Evolutionary conservation across 2,797 vertebrate genomes (phyloP), one percentile per base, ranked within the genome.

Genomic region (Schizothorax lantsangensis): DNA sequence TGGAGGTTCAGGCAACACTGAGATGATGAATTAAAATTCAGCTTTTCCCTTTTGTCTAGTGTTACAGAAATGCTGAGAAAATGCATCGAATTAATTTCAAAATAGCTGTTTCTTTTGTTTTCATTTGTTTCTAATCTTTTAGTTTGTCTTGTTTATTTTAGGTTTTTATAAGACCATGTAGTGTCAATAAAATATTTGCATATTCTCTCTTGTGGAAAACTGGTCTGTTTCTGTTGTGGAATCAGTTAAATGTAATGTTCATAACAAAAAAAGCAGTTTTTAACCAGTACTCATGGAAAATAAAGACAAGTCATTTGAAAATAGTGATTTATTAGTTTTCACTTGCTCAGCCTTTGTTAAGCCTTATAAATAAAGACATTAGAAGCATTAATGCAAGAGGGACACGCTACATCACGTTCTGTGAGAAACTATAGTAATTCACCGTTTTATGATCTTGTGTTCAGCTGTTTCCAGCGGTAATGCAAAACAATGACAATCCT

Each of bases 121-220:
- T 30, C 49, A 5, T 43, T 57, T 81, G 62, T 26, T 81, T 52
- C 52, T 81, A 8, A 84, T 79, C 49, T 83, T 86, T 86, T 79
- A 83, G 36, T 87, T 88, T 84, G 68, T 45, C 15, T 68, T 43
- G 54, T 75, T 88, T 84, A 5, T 45, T 62, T 59, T 78, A 86
- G 45, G 74, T 72, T 89, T 90, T 90, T 84, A 85, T 87, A 81
- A 54, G 52, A 57, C 33, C 6, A 69, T 11, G 83, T 33, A 38
- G 36, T 81, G 75, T 82, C 83, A 88, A 84, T 89, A 82, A 91
- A 90, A 77, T 6, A 21, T 83, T 30, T 87, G 71, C 38, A 73
- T 72, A 54, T 78, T 40, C 30, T 78, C 47, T 73, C 30, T 45
- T 36, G 10, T 81, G 73, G 10, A 33, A 9, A 85, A 62, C 15